phyloP scores from a whole-genome alignment of 2,113 vertebrate genomes.

The Clarias batrachus region DNA sequence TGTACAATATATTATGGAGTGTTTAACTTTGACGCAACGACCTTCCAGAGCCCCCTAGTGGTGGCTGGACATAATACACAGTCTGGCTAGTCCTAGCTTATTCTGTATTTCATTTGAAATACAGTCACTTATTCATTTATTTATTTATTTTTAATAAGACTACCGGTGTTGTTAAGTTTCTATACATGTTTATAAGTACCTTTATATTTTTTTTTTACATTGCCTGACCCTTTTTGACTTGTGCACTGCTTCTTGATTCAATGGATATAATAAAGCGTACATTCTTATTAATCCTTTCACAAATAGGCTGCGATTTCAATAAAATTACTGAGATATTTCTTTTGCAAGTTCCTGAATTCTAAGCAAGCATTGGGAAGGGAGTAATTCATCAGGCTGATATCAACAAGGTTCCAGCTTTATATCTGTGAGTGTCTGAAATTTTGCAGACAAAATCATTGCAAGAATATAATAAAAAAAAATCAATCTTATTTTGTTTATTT shows the following conservation, averaged over 20 bases:
- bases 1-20: background rate
- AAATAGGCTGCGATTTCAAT: background rate
- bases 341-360: background rate
- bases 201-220: too few species aligned
- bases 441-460: too few species aligned
- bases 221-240: background rate
- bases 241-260: background rate
- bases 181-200: background rate
- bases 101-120: background rate
- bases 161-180: too few species aligned
- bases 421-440: too few species aligned
- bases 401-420: background rate
- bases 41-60: slow-evolving; percentile 19
- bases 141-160: too few species aligned
- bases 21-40: background rate
- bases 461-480: too few species aligned
- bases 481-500: background rate
- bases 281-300: background rate
- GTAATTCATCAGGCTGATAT: background rate
- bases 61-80: background rate
- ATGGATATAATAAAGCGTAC: background rate
- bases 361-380: background rate
- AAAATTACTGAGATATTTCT: background rate
- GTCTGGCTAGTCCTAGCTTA: background rate
- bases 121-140: background rate